A percentile compares a stretch with the other conserved stretches of the same genome.
Evolutionary conservation across 2,113 vertebrate species (phyloP).

Genomic region (Onychostoma macrolepis): DNA sequence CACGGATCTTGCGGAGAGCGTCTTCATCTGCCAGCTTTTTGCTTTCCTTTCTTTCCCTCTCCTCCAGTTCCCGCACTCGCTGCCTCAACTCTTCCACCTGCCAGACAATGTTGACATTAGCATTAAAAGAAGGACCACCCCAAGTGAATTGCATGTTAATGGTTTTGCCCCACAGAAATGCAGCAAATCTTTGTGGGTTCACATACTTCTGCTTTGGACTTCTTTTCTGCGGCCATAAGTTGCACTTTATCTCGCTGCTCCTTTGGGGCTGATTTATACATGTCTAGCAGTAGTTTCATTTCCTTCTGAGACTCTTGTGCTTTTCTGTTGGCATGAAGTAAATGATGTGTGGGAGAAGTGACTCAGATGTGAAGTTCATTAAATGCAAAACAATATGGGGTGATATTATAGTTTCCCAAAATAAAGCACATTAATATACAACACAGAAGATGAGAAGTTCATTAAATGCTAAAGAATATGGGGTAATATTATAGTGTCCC

Average conservation of each 20-base stretch:
- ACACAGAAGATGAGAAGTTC: not conserved
- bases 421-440: not conserved
- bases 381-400: not conserved
- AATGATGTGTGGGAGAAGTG: not conserved
- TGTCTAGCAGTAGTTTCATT: conserved; percentile 92
- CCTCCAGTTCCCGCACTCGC: conserved; percentile 87
- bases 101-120: not conserved
- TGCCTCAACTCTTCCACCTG: conserved; percentile 86
- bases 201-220: conserved; percentile 90
- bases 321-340: conserved; percentile 74
- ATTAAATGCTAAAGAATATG: not conserved
- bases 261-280: conserved; percentile 94
- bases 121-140: not conserved
- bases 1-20: conserved; percentile 86
- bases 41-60: conserved; percentile 88
- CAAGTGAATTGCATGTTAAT: not conserved
- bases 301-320: conserved; percentile 95
- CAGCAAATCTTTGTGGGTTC: not conserved
- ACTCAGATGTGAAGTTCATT: conserved; percentile 6
- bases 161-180: not conserved
- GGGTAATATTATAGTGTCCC: not conserved
- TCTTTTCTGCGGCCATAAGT: conserved; percentile 92
- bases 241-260: conserved; percentile 94
- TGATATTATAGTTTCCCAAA: not conserved
- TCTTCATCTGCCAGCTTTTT: conserved; percentile 93